phyloP scores from a whole-genome alignment of 2,797 vertebrate genomes.

The Rhodeus uyekii region DNA sequence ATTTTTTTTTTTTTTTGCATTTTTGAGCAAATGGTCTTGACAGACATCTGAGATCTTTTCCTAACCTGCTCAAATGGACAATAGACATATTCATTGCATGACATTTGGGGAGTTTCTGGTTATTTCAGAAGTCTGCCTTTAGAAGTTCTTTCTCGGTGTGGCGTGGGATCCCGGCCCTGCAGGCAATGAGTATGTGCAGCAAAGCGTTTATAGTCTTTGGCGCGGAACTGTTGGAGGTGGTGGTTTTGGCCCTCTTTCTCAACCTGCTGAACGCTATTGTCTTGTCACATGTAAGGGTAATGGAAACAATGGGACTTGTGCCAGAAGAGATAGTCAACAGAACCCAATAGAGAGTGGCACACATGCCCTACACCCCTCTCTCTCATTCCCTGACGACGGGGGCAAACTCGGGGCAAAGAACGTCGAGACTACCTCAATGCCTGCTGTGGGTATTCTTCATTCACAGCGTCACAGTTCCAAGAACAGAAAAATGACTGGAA shows the following conservation, averaged over 20 bases:
- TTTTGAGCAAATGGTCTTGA: conserved; percentile 24
- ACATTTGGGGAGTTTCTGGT: conserved; percentile 57
- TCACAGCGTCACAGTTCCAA: conserved; percentile 51
- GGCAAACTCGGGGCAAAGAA: conserved; percentile 51
- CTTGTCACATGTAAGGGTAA: conserved; percentile 64
- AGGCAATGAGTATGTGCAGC: conserved; percentile 47
- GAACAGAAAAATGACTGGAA: conserved; percentile 50
- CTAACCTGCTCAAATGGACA: conserved; percentile 54
- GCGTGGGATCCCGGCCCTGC: conserved; percentile 48
- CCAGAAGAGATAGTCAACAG: conserved; percentile 59
- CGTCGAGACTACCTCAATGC: conserved; percentile 42
- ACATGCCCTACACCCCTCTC: conserved; percentile 34
- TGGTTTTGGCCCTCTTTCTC: conserved; percentile 54
- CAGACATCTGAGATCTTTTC: conserved; percentile 36
- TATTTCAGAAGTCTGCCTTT: conserved; percentile 55
- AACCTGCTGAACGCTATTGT: conserved; percentile 55
- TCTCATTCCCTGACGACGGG: conserved; percentile 27
- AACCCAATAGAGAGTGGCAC: conserved; percentile 51
- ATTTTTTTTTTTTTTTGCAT: not conserved
- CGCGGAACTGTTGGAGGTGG: conserved; percentile 51
- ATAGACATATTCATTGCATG: conserved; percentile 56
- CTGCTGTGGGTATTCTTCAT: conserved; percentile 47
- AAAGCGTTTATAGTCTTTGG: conserved; percentile 54
- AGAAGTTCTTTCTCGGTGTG: not conserved
- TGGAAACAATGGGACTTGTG: conserved; percentile 59